Percentiles rank a stretch among this genome's conserved stretches.
Conservation (phyloP, 2,113 vertebrate genomes). For the Istiophorus platypterus region DNA sequence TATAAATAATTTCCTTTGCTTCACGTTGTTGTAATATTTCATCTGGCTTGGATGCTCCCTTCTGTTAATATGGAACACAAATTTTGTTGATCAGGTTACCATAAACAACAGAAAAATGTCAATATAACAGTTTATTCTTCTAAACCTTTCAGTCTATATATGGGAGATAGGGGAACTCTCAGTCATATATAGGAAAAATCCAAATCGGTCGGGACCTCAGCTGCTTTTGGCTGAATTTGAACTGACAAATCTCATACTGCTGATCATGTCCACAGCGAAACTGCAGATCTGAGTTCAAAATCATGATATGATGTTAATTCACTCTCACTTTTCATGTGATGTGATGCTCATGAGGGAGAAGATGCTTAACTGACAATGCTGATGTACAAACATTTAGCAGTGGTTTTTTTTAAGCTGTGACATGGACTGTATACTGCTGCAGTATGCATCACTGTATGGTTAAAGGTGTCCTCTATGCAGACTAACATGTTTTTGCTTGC, state of each 20-base stretch:
- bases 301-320: neutral
- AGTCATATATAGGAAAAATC: neutral
- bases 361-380: neutral
- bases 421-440: neutral
- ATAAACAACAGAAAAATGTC: neutral
- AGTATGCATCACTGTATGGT: neutral
- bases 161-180: no score
- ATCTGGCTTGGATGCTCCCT: neutral
- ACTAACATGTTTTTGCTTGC: conserved; percentile 30
- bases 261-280: neutral
- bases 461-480: conserved; percentile 26
- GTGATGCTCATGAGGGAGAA: neutral
- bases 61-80: neutral
- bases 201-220: neutral
- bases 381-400: neutral
- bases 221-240: neutral
- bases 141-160: neutral
- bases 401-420: conserved; percentile 38
- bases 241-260: neutral
- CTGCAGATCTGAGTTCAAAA: neutral
- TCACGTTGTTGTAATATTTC: neutral
- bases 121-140: neutral
- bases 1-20: neutral
- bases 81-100: conserved; percentile 1
- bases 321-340: neutral